These are phyloP conservation scores for Caenorhabditis sulstoni DNA, from an alignment of 2,888 invertebrate genomes.

Conservation along the genomic window DNA sequence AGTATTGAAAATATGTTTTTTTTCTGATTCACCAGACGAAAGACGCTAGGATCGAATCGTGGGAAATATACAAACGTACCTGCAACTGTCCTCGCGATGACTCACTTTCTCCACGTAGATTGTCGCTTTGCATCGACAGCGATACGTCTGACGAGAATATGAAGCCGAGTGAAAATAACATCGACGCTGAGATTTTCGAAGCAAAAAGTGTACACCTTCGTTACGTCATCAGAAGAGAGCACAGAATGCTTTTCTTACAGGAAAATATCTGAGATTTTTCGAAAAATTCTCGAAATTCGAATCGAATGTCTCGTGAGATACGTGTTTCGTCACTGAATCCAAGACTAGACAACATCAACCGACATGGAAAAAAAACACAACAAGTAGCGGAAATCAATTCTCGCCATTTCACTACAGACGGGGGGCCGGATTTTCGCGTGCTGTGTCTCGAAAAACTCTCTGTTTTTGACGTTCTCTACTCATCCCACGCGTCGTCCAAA, in stretches of 20 bases:
- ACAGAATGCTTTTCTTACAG: too few relatives aligned
- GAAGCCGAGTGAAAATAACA: too few relatives aligned
- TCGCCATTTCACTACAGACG: constrained; percentile 34
- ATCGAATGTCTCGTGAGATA: too few relatives aligned
- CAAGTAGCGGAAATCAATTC: constrained; percentile 46
- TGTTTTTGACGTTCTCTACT: constrained; percentile 34
- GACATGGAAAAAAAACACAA: constrained; percentile 17
- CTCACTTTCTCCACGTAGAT: not conserved
- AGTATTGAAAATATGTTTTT: not conserved
- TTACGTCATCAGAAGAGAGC: too few relatives aligned
- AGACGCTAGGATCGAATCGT: not conserved
- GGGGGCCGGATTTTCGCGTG: constrained; percentile 20
- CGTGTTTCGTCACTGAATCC: not conserved
- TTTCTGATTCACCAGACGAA: constrained; percentile 10
- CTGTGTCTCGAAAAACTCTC: constrained; percentile 28
- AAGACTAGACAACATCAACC: constrained; percentile 16
- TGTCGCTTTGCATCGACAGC: too few relatives aligned
- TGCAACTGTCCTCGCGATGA: not conserved
- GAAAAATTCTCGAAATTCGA: too few relatives aligned
- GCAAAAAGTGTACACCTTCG: too few relatives aligned
- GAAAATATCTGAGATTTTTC: too few relatives aligned
- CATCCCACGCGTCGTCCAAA: constrained; percentile 16
- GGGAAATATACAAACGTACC: constrained; percentile 11
- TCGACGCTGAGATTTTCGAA: too few relatives aligned
- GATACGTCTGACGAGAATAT: too few relatives aligned